Evolutionary conservation across 2,113 vertebrate genomes (phyloP).

Genomic region (Aptenodytes forsteri): DNA sequence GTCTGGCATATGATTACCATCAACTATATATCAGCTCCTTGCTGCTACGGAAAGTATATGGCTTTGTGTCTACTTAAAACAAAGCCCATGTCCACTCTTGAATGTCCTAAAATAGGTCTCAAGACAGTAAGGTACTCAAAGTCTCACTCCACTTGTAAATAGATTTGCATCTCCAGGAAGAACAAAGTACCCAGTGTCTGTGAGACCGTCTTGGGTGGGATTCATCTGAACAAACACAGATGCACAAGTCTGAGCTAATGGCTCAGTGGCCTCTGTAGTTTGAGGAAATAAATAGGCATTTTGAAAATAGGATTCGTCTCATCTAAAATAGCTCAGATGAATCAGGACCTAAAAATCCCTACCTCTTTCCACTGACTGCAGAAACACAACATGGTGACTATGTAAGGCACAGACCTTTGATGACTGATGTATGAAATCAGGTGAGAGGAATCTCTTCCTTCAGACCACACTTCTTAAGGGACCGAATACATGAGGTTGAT

Average conservation of each 20-base stretch:
- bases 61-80: background rate
- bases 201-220: background rate
- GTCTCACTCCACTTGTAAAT: background rate
- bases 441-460: background rate
- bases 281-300: background rate
- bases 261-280: background rate
- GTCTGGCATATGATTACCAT: background rate
- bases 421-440: background rate
- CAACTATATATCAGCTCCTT: background rate
- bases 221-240: background rate
- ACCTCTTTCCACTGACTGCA: background rate
- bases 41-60: background rate
- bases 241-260: background rate
- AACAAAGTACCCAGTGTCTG: background rate
- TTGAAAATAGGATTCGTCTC: background rate
- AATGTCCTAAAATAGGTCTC: background rate
- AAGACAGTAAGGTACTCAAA: background rate
- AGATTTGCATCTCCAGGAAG: background rate
- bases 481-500: accelerated
- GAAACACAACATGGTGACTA: background rate
- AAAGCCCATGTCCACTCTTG: background rate
- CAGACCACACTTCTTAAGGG: background rate
- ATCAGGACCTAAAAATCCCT: background rate
- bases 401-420: background rate
- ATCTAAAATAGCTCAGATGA: background rate